Evolutionary conservation across 2,888 invertebrate genomes (phyloP), one percentile per base, ranked within the genome.

Genomic region (Calliphora vomitoria): DNA sequence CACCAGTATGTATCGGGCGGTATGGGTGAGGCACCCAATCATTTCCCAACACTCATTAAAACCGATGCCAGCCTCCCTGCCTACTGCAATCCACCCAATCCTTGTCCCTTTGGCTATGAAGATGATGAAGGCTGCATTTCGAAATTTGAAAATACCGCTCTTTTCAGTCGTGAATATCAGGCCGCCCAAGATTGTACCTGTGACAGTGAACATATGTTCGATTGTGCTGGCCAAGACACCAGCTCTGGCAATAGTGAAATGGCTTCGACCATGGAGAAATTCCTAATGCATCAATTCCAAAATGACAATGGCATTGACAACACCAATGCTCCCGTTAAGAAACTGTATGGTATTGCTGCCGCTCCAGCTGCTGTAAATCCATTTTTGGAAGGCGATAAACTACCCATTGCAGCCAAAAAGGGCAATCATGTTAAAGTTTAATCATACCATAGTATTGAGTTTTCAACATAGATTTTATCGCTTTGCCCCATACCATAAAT

Each of bases 11-110:
- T 96, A 74, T 95, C 96, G 53, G 96, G 96, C 50, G 97, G 97
- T 18, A 96, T 96, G 86, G 97, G 97, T 13, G 97, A 97, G 93
- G 91, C 92, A 11, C 93, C 93, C 15, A 93, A 92, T 86, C 92
- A 92, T 18, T 91, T 92, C 15, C 93, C 92, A 50, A 89, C 93
- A 89, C 96, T 97, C 93, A 96, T 98, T 71, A 99, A 99, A 94
- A 96, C 97, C 4, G 99, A 99, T 92, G 97, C 97, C 11, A 96
- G 97, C 15, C 95, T 99, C 84, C 99, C 99, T 0, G 99, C 99
- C 25, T 99, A 99, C 94, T 99, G 99, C 94, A 99, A 99, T 93
- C 99, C 99, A 0, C 99, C 99, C 2, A 99, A 99, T 94, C 99
- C 99, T 0, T 99, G 99, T 92, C 99, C 99, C 2, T 96, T 98